Conservation (phyloP, 2,113 vertebrate genomes). For the Elaphurus davidianus region DNA sequence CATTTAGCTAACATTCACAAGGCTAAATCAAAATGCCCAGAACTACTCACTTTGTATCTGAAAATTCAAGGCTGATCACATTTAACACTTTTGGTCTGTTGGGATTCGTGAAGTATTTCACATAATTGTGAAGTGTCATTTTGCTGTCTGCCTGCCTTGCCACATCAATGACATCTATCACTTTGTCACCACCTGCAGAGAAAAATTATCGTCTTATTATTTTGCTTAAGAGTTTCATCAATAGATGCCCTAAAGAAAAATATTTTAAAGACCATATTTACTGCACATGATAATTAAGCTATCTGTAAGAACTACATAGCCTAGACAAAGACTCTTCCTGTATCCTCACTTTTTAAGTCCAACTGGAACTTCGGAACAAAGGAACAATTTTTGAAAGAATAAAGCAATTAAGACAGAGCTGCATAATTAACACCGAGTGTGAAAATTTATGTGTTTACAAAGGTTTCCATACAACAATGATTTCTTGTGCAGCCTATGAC, state of each 20-base stretch:
- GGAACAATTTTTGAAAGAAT: background rate
- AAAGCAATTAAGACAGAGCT: background rate
- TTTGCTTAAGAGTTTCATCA: background rate
- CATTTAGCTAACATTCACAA: conserved; percentile 30
- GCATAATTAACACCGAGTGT: background rate
- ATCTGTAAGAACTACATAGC: background rate
- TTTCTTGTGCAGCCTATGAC: background rate
- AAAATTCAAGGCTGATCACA: conserved; percentile 99
- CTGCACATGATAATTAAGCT: background rate
- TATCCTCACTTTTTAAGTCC: background rate
- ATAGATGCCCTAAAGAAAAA: conserved; percentile 26
- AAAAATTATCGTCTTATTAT: conserved; percentile 58
- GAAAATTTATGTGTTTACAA: background rate
- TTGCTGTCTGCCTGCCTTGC: conserved; percentile 99
- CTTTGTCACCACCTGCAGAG: conserved; percentile 92
- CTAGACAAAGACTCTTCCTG: background rate
- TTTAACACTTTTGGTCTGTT: conserved; percentile 97
- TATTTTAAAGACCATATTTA: background rate
- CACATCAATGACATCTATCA: conserved; percentile 99
- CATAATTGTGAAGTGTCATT: conserved; percentile 96
- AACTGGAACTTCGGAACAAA: background rate
- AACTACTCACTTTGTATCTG: conserved; percentile 94
- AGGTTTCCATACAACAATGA: background rate
- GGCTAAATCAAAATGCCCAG: conserved; percentile 26
- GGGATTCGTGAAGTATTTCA: conserved; percentile 94